Percentiles rank a stretch among this genome's conserved stretches.
These are phyloP conservation scores for Drosophila fungiperda DNA, from an alignment of 2,888 invertebrate genomes.

Conservation along the genomic window DNA sequence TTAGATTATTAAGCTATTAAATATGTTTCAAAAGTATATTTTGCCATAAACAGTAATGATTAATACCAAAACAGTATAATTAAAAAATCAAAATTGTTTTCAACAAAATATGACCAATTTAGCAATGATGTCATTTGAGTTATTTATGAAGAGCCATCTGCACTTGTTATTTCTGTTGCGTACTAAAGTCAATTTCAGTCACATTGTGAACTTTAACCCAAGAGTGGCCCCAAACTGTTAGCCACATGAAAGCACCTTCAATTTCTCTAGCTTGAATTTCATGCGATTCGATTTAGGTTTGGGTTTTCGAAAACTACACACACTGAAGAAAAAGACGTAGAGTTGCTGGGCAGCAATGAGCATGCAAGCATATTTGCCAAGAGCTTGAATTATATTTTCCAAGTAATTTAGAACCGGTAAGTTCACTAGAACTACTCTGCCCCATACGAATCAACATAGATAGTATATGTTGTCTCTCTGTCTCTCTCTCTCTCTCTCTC, in stretches of 20 bases:
- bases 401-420: slow-evolving; percentile 65
- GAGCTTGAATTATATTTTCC: slow-evolving; percentile 65
- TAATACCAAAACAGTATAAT: neutral
- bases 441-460: neutral
- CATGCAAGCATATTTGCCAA: slow-evolving; percentile 46
- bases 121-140: neutral
- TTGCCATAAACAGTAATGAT: neutral
- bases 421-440: slow-evolving; percentile 3
- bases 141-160: neutral
- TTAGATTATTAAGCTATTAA: neutral
- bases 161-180: neutral
- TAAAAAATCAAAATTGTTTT: neutral
- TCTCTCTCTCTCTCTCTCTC: slow-evolving; percentile 4
- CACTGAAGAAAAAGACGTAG: neutral
- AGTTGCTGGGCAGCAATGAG: slow-evolving; percentile 24
- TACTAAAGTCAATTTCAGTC: neutral
- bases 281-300: slow-evolving; percentile 4
- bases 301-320: neutral
- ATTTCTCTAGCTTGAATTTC: slow-evolving; percentile 4
- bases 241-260: neutral
- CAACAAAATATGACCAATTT: no score
- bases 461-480: neutral
- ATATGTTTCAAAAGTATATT: neutral
- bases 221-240: neutral
- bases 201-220: neutral